Percentiles rank a stretch among this genome's conserved stretches.
Evolutionary conservation across 2,888 invertebrate genomes (phyloP).

Genomic region (Ligdia adustata): DNA sequence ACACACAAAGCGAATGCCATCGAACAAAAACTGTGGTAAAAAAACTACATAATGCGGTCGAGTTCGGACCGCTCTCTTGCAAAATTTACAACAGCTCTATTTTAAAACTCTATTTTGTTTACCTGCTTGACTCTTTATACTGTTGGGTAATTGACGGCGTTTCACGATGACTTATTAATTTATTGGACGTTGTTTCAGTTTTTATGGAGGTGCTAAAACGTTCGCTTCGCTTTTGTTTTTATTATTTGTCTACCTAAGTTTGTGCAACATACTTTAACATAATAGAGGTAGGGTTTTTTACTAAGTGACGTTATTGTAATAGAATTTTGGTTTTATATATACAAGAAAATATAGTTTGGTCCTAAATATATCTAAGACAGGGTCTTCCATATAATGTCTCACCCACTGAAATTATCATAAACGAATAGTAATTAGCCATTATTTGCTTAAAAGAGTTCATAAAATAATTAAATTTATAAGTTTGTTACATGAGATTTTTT

Average conservation of each 20-base stretch:
- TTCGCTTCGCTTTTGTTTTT: constrained; percentile 55
- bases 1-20: constrained; percentile 78
- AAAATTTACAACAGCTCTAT: constrained; percentile 83
- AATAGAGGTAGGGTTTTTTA: constrained; percentile 2
- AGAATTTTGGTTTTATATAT: background rate
- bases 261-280: constrained; percentile 20
- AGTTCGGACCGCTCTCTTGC: constrained; percentile 72
- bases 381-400: too few relatives aligned
- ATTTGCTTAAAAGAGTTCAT: too few relatives aligned
- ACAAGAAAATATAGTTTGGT: too few relatives aligned
- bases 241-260: constrained; percentile 32
- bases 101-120: constrained; percentile 82
- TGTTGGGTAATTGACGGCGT: constrained; percentile 78
- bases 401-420: too few relatives aligned
- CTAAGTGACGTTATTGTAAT: constrained; percentile 3
- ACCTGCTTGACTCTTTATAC: constrained; percentile 79
- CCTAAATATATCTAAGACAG: too few relatives aligned
- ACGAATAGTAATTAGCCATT: too few relatives aligned
- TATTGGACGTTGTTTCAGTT: constrained; percentile 75
- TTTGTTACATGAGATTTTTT: too few relatives aligned
- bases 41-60: constrained; percentile 78
- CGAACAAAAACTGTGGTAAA: constrained; percentile 71
- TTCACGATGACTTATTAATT: constrained; percentile 83
- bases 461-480: too few relatives aligned
- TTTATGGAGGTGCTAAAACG: constrained; percentile 81